Percentiles rank a stretch among this genome's conserved stretches.
These are phyloP conservation scores for Saguinus imperator DNA, from an alignment of 2,113 vertebrate species.

Conservation along the genomic window DNA sequence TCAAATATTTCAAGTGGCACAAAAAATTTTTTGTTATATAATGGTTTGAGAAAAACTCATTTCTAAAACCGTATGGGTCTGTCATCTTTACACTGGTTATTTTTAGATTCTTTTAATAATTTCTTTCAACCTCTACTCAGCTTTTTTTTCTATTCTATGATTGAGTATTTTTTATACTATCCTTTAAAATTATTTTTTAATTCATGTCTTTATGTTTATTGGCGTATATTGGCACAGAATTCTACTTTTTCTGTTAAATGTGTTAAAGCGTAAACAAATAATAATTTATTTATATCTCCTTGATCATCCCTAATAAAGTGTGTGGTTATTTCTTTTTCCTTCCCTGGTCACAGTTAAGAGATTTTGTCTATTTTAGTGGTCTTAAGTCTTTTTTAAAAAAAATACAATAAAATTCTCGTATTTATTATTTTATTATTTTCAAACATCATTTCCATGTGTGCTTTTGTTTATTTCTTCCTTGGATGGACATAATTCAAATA, in stretches of 20 bases:
- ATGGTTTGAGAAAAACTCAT: background rate
- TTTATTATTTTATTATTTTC: conserved; percentile 3
- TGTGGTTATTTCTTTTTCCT: conserved; percentile 32
- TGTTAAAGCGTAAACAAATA: background rate
- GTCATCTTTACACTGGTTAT: background rate
- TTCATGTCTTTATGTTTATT: background rate
- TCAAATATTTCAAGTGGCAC: background rate
- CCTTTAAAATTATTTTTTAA: background rate
- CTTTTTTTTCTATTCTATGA: background rate
- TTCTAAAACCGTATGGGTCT: background rate
- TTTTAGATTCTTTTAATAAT: conserved; percentile 19
- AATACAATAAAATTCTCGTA: background rate
- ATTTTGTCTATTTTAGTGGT: background rate
- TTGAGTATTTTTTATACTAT: background rate
- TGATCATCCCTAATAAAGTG: background rate
- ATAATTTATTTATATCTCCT: background rate
- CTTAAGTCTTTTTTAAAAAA: background rate
- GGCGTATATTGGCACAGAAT: background rate
- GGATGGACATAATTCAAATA: background rate
- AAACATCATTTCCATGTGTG: background rate
- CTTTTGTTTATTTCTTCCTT: conserved; percentile 14
- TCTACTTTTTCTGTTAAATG: background rate
- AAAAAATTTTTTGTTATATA: background rate
- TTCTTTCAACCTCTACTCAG: background rate
- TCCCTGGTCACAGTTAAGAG: background rate